phyloP scores from a whole-genome alignment of 2,797 vertebrate species.

The Hirundo rustica region DNA sequence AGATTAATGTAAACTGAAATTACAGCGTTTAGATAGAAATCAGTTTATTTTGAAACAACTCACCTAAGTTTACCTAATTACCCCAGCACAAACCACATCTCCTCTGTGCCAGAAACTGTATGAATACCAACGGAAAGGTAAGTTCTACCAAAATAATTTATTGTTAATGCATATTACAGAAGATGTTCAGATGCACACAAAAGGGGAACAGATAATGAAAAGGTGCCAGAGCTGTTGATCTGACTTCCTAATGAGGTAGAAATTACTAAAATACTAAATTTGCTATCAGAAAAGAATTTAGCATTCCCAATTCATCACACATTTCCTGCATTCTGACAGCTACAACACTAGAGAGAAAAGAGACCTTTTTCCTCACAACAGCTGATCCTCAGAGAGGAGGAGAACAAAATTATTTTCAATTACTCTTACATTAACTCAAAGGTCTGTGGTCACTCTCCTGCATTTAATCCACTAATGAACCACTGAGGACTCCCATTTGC shows the following conservation, averaged over 20 bases:
- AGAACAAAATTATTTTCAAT: not conserved
- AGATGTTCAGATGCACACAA: not conserved
- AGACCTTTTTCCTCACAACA: not conserved
- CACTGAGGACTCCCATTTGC: not conserved
- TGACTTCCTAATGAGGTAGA: not conserved
- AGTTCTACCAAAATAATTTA: not conserved
- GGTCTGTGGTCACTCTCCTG: not conserved
- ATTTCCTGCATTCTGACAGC: not conserved
- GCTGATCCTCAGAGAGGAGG: not conserved
- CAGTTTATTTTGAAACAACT: not conserved
- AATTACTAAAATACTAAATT: not conserved
- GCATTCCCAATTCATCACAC: not conserved
- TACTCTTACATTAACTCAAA: not conserved
- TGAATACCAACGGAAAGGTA: not conserved
- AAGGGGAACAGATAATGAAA: not conserved
- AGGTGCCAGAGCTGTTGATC: not conserved
- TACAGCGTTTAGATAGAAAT: not conserved
- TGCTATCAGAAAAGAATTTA: not conserved
- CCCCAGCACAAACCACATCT: not conserved
- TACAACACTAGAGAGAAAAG: not conserved
- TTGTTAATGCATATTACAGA: not conserved
- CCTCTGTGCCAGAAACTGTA: not conserved
- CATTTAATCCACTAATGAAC: not conserved
- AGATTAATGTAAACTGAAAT: not conserved
- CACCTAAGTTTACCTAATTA: not conserved